Evolutionary conservation across 2,888 invertebrate genomes (phyloP).

Genomic region (Polyommatus icarus): DNA sequence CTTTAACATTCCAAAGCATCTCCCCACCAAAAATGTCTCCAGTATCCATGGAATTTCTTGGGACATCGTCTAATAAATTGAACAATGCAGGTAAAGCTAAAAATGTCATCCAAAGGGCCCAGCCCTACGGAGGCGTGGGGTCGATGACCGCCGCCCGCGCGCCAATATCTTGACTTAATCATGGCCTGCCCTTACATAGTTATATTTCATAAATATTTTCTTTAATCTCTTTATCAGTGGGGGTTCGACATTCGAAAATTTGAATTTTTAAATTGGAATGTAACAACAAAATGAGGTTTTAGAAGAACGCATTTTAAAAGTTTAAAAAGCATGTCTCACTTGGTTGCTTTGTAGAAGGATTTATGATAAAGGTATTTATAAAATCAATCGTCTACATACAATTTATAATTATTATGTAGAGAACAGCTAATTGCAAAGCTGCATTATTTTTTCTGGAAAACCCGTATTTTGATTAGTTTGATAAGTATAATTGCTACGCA

Average conservation of each 20-base stretch:
- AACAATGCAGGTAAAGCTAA: constrained; percentile 36
- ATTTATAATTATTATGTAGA: too few species aligned
- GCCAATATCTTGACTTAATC: constrained; percentile 71
- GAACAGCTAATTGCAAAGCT: too few species aligned
- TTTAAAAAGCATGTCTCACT: neutral
- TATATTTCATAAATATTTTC: constrained; percentile 13
- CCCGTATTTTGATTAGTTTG: too few species aligned
- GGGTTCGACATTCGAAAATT: neutral
- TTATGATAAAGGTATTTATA: neutral
- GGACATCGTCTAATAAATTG: constrained; percentile 19
- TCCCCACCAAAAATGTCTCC: neutral
- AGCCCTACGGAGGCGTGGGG: constrained; percentile 50
- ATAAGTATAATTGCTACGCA: too few species aligned
- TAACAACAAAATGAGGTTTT: neutral
- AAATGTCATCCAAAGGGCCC: constrained; percentile 37
- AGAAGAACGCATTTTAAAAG: neutral
- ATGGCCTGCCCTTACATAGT: constrained; percentile 30
- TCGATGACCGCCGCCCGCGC: constrained; percentile 70
- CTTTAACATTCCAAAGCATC: neutral
- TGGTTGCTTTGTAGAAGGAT: neutral
- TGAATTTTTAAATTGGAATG: neutral
- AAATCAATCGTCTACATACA: too few species aligned
- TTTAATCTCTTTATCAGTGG: constrained; percentile 20
- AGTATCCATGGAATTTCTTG: neutral
- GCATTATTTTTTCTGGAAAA: too few species aligned